A percentile compares a stretch with the other conserved stretches of the same genome.
These are phyloP conservation scores for Xerus rutilus DNA, from an alignment of 2,797 vertebrate genomes.

Conservation along the genomic window DNA sequence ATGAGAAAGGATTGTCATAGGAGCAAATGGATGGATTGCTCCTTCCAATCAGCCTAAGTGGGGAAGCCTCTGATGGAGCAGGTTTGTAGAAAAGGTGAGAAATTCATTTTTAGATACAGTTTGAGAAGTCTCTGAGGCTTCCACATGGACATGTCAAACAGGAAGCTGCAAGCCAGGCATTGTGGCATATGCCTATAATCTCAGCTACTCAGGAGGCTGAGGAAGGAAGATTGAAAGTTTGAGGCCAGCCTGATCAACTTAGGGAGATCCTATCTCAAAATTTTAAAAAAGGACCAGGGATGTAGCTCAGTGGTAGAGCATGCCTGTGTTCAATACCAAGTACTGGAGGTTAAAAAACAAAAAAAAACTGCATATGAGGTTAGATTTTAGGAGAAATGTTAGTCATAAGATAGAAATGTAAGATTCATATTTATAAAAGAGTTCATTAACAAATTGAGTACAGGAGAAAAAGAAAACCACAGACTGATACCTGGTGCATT, in stretches of 20 bases:
- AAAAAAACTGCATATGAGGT: neutral
- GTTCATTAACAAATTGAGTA: neutral
- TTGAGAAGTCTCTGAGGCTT: neutral
- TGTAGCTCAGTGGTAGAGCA: too few relatives aligned
- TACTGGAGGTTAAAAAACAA: too few relatives aligned
- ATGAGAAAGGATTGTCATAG: neutral
- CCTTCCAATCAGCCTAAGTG: neutral
- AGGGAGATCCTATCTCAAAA: too few relatives aligned
- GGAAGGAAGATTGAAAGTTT: too few relatives aligned
- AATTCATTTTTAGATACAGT: neutral
- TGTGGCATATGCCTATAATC: too few relatives aligned
- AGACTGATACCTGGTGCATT: neutral
- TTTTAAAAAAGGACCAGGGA: too few relatives aligned
- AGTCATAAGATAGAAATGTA: neutral
- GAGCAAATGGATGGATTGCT: neutral
- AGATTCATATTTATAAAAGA: neutral
- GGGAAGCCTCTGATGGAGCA: neutral
- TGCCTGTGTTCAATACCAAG: too few relatives aligned
- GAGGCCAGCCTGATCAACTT: too few relatives aligned
- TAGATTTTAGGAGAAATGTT: neutral
- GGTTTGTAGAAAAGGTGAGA: neutral
- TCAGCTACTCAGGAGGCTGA: too few relatives aligned
- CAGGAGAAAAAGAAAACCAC: neutral
- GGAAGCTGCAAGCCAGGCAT: neutral
- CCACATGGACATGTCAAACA: neutral